Percentiles rank a stretch among this genome's conserved stretches.
Conservation (phyloP, 1,140 invertebrate genomes). For the Hyles euphorbiae region DNA sequence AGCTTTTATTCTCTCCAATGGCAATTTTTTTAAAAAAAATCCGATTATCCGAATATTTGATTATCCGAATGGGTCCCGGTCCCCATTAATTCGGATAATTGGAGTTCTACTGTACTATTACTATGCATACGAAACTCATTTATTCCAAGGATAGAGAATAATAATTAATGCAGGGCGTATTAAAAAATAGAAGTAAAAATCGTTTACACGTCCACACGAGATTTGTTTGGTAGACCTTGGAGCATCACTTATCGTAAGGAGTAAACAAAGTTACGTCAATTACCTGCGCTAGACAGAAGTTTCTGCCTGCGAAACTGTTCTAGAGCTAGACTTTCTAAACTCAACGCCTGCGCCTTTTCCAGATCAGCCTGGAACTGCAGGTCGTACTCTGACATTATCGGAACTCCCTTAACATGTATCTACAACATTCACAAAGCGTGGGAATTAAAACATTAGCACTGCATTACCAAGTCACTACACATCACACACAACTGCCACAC, state of each 20-base stretch:
- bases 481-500: neutral
- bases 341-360: constrained; percentile 89
- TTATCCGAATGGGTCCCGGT: too few species aligned
- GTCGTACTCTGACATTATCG: constrained; percentile 82
- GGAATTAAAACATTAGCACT: constrained; percentile 49
- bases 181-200: too few species aligned
- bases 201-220: too few species aligned
- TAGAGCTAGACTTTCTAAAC: constrained; percentile 88
- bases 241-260: constrained; percentile 37
- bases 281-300: constrained; percentile 59
- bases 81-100: too few species aligned
- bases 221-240: constrained; percentile 19
- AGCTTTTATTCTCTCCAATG: too few species aligned
- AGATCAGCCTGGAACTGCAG: constrained; percentile 89
- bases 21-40: too few species aligned
- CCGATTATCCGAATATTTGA: too few species aligned
- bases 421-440: constrained; percentile 46
- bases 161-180: too few species aligned
- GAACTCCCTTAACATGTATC: constrained; percentile 35
- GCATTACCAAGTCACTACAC: constrained; percentile 8
- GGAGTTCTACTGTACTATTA: too few species aligned
- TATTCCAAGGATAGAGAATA: too few species aligned
- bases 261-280: constrained; percentile 63
- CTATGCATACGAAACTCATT: too few species aligned
- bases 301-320: constrained; percentile 86